Evolutionary conservation across 35 echinoderm and acorn worm genomes (phyloP).

Genomic region (Apostichopus californicus): DNA sequence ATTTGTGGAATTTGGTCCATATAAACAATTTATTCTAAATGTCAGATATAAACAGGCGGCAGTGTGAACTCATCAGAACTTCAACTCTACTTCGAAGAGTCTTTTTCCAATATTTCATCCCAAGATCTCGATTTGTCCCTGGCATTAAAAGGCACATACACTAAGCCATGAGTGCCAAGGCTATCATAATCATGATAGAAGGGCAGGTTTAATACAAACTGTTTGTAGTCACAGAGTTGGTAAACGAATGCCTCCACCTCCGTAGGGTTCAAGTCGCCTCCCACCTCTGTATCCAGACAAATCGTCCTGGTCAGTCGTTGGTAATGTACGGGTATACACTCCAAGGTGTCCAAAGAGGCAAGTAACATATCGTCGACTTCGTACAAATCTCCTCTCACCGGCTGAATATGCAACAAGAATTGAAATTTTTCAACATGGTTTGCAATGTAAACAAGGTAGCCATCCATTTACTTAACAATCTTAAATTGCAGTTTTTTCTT

Average conservation of each 20-base stretch:
- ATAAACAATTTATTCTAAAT: no score
- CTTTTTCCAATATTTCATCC: neutral
- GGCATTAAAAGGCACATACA: neutral
- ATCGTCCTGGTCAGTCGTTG: neutral
- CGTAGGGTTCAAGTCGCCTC: no score
- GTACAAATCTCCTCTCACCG: slow-evolving; percentile 19
- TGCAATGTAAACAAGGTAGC: no score
- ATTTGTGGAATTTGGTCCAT: no score
- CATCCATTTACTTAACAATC: no score
- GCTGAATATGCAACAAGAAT: neutral
- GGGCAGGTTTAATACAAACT: slow-evolving; percentile 2
- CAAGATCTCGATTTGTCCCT: neutral
- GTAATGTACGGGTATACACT: neutral
- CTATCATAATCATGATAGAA: neutral
- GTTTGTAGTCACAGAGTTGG: slow-evolving; percentile 33
- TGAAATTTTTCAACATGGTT: neutral
- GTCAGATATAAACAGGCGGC: no score
- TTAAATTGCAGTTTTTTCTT: no score
- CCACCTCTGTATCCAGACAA: neutral
- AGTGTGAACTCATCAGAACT: no score
- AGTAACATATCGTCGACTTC: slow-evolving; percentile 10
- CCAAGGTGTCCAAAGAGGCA: neutral
- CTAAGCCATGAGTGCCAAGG: slow-evolving; percentile 6
- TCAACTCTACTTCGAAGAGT: neutral
- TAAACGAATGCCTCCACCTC: slow-evolving; percentile 36